Evolutionary conservation across 2,888 invertebrate genomes (phyloP).

Genomic region (Eupithecia subfuscata): DNA sequence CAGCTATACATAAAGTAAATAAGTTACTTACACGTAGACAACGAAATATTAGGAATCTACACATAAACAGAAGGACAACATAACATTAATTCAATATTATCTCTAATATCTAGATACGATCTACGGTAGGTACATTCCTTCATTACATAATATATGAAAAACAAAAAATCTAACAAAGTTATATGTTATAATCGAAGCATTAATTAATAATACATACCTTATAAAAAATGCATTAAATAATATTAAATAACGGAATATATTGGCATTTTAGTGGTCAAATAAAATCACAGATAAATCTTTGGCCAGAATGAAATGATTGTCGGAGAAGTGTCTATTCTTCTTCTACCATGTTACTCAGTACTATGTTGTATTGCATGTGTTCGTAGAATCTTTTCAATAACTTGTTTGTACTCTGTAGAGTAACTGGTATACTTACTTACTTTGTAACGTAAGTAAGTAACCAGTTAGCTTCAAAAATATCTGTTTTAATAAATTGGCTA

Average conservation of each 20-base stretch:
- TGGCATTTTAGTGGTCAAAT: neutral
- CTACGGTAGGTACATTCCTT: neutral
- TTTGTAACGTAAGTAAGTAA: neutral
- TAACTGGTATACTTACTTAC: too few relatives aligned
- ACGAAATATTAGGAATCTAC: neutral
- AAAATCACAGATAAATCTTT: neutral
- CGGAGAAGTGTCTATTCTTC: neutral
- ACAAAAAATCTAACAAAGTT: neutral
- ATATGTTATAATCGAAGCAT: too few relatives aligned
- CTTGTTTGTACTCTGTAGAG: neutral
- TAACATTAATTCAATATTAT: conserved; percentile 1
- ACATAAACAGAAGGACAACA: neutral
- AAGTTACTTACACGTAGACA: conserved; percentile 2
- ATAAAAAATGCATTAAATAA: neutral
- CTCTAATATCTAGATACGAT: neutral
- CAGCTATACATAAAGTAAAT: neutral
- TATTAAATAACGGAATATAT: neutral
- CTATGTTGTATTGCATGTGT: neutral
- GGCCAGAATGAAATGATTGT: neutral
- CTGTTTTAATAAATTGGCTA: conserved; percentile 12
- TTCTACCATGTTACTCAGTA: neutral
- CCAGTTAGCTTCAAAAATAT: conserved; percentile 18
- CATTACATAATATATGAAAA: neutral
- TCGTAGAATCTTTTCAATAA: neutral
- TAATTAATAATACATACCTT: neutral